Evolutionary conservation across 2,797 vertebrate genomes (phyloP).

Genomic region (Anguilla megastoma): DNA sequence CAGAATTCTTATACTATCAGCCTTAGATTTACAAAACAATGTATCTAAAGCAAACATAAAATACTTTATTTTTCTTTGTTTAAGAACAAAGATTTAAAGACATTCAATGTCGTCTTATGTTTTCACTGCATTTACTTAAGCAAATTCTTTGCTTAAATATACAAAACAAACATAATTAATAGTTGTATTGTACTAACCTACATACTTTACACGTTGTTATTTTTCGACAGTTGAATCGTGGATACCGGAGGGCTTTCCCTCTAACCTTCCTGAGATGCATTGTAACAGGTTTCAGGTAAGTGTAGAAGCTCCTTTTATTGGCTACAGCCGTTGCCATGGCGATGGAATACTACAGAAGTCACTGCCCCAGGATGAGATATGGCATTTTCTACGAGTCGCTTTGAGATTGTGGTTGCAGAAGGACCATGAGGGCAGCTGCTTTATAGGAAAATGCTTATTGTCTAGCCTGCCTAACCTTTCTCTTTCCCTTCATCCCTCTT

Average conservation of each 20-base stretch:
- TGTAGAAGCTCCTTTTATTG: background rate
- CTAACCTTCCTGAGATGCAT: conserved; percentile 17
- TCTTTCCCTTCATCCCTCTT: background rate
- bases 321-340: background rate
- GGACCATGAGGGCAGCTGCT: background rate
- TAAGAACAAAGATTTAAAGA: background rate
- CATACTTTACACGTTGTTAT: background rate
- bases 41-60: background rate
- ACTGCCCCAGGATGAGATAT: background rate
- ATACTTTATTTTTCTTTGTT: background rate
- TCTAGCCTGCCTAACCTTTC: background rate
- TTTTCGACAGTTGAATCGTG: conserved; percentile 7
- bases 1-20: too few relatives aligned
- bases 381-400: background rate
- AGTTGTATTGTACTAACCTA: background rate
- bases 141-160: background rate
- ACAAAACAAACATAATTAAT: background rate
- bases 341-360: background rate
- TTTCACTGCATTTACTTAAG: background rate
- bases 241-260: background rate
- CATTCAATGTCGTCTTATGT: background rate
- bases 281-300: conserved; percentile 11
- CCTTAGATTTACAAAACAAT: background rate
- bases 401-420: background rate
- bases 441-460: background rate